phyloP scores from a whole-genome alignment of 2,113 vertebrate genomes.

The Collichthys lucidus region DNA sequence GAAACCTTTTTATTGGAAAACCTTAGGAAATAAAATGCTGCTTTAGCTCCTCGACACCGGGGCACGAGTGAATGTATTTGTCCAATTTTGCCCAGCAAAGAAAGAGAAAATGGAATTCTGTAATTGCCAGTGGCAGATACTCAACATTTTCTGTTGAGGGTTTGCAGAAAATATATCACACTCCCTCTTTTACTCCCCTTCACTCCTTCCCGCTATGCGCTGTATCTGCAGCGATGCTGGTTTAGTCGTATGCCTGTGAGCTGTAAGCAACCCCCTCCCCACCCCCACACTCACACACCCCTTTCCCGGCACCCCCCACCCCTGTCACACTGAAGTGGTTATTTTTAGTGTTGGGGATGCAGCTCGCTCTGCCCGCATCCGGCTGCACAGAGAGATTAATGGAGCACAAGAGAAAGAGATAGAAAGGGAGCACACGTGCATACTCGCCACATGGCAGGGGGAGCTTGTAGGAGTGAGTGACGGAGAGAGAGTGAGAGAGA shows the following conservation, averaged over 20 bases:
- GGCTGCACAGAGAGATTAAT: conserved; percentile 83
- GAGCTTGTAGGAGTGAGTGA: conserved; percentile 63
- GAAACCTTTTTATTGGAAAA: conserved; percentile 43
- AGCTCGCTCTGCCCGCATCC: conserved; percentile 74
- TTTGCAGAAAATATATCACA: conserved; percentile 54
- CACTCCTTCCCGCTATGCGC: conserved; percentile 9
- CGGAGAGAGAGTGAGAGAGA: conserved; percentile 48
- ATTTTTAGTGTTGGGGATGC: conserved; percentile 86
- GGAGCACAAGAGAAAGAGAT: conserved; percentile 80
- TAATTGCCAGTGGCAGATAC: conserved; percentile 39
- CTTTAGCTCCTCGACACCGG: conserved; percentile 21
- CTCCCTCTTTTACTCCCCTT: conserved; percentile 24
- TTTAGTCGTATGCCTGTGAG: conserved; percentile 66
- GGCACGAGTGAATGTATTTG: conserved; percentile 31
- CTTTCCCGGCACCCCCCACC: conserved; percentile 51
- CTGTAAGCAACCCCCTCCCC: conserved; percentile 43
- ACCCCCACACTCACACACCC: conserved; percentile 16
- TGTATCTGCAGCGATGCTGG: conserved; percentile 50
- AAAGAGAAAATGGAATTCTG: conserved; percentile 40
- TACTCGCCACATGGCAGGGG: conserved; percentile 77
- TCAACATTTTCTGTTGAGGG: conserved; percentile 51
- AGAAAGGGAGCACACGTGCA: conserved; percentile 79
- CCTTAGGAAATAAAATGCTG: conserved; percentile 37
- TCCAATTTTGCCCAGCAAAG: conserved; percentile 32
- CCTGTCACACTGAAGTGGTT: conserved; percentile 81